Percentiles rank a stretch among this genome's conserved stretches.
Conservation (phyloP, 2,888 invertebrate species). For the Drosophila hamatofila region DNA sequence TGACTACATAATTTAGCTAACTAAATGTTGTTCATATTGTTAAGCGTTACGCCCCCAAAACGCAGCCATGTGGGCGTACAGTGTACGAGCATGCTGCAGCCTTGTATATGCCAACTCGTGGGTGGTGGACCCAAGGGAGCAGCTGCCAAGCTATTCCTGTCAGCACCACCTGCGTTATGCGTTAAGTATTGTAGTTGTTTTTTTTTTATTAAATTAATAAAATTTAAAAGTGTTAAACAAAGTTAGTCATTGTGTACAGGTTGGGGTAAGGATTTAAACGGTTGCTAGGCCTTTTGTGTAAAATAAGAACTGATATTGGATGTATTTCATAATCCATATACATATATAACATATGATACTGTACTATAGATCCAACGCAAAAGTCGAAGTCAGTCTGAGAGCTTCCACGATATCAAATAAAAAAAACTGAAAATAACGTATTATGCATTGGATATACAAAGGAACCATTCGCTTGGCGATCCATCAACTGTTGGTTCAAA, state of each 20-base stretch:
- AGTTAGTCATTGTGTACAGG: background rate
- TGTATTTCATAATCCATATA: background rate
- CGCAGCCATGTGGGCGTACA: conserved; percentile 27
- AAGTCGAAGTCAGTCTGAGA: background rate
- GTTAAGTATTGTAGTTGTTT: conserved; percentile 57
- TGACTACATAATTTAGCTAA: conserved; percentile 49
- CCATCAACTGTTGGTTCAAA: background rate
- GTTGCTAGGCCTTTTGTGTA: background rate
- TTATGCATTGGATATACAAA: background rate
- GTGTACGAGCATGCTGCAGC: conserved; percentile 4
- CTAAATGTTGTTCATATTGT: conserved; percentile 56
- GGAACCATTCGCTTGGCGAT: background rate
- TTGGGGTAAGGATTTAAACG: background rate
- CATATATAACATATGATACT: background rate
- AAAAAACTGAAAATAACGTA: background rate
- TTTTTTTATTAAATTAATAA: conserved; percentile 38
- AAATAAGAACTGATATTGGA: background rate
- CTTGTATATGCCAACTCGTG: conserved; percentile 3
- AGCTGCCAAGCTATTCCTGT: background rate
- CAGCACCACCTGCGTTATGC: conserved; percentile 9
- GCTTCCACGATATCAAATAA: background rate
- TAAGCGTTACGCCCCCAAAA: conserved; percentile 37
- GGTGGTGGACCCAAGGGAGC: background rate
- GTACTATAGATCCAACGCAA: background rate
- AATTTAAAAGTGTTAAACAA: conserved; percentile 26